Percentiles rank a stretch among this genome's conserved stretches.
These are phyloP conservation scores for Electrophaes corylata DNA, from an alignment of 2,888 invertebrate species.

Conservation along the genomic window DNA sequence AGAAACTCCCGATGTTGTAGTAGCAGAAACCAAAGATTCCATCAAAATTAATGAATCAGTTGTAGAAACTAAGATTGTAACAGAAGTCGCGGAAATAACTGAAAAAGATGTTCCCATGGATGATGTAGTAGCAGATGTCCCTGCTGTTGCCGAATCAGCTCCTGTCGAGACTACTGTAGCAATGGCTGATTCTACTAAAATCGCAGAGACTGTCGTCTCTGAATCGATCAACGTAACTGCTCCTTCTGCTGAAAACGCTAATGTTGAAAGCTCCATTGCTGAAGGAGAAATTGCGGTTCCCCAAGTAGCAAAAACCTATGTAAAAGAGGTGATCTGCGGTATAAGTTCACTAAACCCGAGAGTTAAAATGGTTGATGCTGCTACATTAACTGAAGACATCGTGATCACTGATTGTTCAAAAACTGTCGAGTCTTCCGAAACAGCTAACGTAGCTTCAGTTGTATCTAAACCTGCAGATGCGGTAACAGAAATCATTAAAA, in stretches of 20 bases:
- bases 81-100: not conserved
- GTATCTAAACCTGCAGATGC: slow-evolving; percentile 14
- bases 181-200: slow-evolving; percentile 8
- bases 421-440: not conserved
- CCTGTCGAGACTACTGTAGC: slow-evolving; percentile 2
- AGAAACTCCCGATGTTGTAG: slow-evolving; percentile 8
- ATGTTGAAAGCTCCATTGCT: not conserved
- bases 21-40: slow-evolving; percentile 1
- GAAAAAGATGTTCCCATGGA: slow-evolving; percentile 27
- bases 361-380: slow-evolving; percentile 26
- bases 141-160: not conserved
- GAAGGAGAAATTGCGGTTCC: not conserved
- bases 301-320: slow-evolving; percentile 1
- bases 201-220: not conserved
- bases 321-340: not conserved
- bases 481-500: slow-evolving; percentile 19
- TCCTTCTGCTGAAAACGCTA: not conserved
- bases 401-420: not conserved
- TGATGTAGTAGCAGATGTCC: slow-evolving; percentile 5
- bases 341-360: not conserved
- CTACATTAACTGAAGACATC: slow-evolving; percentile 14
- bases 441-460: not conserved
- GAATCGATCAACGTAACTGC: not conserved
- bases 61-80: slow-evolving; percentile 1
- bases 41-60: not conserved